These are phyloP conservation scores for Rhopalosiphum maidis DNA, from an alignment of 1,140 invertebrate genomes.

Conservation along the genomic window DNA sequence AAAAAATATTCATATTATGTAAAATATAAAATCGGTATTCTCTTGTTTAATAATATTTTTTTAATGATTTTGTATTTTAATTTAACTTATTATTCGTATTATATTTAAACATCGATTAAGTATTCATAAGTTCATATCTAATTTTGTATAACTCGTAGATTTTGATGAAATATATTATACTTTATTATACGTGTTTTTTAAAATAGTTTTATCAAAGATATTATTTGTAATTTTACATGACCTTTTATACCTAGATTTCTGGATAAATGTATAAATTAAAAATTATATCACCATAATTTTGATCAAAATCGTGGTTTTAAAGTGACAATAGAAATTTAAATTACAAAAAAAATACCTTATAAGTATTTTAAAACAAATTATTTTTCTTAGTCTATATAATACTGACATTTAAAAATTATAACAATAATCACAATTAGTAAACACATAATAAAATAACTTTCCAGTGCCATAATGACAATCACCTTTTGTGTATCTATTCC, in stretches of 20 bases:
- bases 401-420: background rate
- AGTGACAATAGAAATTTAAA: background rate
- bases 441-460: conserved; percentile 39
- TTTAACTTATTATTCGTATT: background rate
- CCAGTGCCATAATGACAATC: conserved; percentile 34
- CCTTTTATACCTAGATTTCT: background rate
- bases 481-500: conserved; percentile 41
- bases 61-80: background rate
- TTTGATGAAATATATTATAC: background rate
- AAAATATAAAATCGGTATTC: background rate
- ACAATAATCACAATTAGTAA: conserved; percentile 54
- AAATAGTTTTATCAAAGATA: background rate
- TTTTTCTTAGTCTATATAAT: background rate
- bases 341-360: background rate
- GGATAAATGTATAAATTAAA: background rate
- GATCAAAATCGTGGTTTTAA: background rate
- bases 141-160: background rate
- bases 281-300: background rate
- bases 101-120: background rate
- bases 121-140: background rate
- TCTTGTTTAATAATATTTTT: background rate
- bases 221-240: background rate
- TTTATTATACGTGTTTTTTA: background rate
- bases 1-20: background rate
- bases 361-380: background rate